Base-by-base conservation (phyloP, 2,888 invertebrate genomes). In the Dioctria rufipes region DNA sequence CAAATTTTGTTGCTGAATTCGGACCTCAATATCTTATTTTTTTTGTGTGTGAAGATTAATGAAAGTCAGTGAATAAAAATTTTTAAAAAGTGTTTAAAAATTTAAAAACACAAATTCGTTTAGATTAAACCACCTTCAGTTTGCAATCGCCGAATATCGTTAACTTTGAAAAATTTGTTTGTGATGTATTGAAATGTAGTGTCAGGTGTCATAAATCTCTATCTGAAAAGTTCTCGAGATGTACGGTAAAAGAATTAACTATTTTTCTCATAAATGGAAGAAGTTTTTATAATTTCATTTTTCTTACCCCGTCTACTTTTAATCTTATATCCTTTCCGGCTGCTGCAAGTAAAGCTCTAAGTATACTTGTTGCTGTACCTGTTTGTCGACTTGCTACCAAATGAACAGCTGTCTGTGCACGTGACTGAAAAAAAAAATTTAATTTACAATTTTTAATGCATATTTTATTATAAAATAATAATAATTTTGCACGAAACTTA, bases 321-420 rank as follows among this genome's bases (percentile, higher is more conserved):
- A 97, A 89, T 82, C 98, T 91, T 85, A 96, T 95, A 86, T 98
- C 98, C 88, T 96, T 96, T 75, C 96, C 96, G 51, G 96, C 95
- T 25, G 95, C 94, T 81, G 94, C 94, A 80, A 99, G 92, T 58
- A 99, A 91, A 4, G 96, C 93, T 86, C 98, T 92, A 11, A 98
- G 92, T 85, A 98, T 96, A 85, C 95, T 95, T 80, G 98, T 95
- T 4, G 98, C 97, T 9, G 96, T 96, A 13, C 97, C 97, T 0
- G 96, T 96, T 88, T 96, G 95, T 85, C 99, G 92, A 85, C 95
- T 95, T 79, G 98, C 97, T 83, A 98, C 98, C 88, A 98, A 91
- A 90, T 99, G 99, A 2, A 99, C 94, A 2, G 98, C 95, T 5
- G 98, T 95, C 90, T 98, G 98, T 85, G 96, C 94, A 83, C 95